phyloP scores from a whole-genome alignment of 2,113 vertebrate genomes.

The Acanthochromis polyacanthus region DNA sequence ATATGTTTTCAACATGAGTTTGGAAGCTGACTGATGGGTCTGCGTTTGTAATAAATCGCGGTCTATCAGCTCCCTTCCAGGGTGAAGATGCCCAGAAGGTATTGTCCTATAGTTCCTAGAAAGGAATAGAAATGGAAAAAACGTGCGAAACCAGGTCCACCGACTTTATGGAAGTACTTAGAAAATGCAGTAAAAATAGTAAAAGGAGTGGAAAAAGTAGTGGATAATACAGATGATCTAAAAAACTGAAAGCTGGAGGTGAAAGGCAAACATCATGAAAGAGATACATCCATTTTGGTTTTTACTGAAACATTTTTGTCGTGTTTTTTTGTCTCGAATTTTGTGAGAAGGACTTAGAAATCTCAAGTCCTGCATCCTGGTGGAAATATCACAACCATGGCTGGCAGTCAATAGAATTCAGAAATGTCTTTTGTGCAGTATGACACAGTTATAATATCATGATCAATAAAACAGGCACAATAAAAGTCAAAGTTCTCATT shows the following conservation, averaged over 20 bases:
- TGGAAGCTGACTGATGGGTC: slow-evolving; percentile 30
- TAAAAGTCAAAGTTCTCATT: no score
- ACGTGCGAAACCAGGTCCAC: background rate
- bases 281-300: no score
- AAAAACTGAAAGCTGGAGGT: background rate
- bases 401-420: no score
- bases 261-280: background rate
- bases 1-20: slow-evolving; percentile 31
- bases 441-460: no score
- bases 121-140: slow-evolving; percentile 35
- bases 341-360: no score
- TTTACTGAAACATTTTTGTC: no score
- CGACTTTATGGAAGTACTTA: slow-evolving; percentile 15
- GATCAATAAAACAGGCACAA: no score
- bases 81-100: slow-evolving; percentile 19
- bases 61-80: slow-evolving; percentile 24
- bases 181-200: background rate
- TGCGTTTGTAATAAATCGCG: slow-evolving; percentile 50
- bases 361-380: no score
- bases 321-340: no score
- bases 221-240: background rate
- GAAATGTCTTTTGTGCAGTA: no score
- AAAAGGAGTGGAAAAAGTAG: background rate
- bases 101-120: slow-evolving; percentile 40
- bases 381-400: no score